Evolutionary conservation across 2,888 invertebrate genomes (phyloP), one percentile per base, ranked within the genome.

Genomic region (Athalia cordata): DNA sequence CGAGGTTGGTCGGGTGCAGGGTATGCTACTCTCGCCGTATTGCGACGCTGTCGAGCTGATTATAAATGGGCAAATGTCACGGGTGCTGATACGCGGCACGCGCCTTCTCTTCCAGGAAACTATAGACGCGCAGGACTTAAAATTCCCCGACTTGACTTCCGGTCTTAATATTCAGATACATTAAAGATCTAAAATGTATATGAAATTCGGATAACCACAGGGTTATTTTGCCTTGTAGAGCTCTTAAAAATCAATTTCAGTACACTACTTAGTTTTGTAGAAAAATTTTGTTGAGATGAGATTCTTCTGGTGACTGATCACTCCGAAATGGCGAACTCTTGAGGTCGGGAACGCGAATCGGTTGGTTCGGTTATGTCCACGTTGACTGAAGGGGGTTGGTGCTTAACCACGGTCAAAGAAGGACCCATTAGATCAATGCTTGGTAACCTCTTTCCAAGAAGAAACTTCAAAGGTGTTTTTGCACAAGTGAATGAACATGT

Each of bases 401-500:
- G 81, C 81, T 85, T 84, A 82, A 77, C 83, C 84, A 78, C 78
- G 81, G 78, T 80, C 77, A 77, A 82, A 81, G 82, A 70, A 77
- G 81, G 80, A 80, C 80, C 82, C 82, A 82, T 84, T 85, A 82
- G 82, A 85, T 84, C 84, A 84, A 84, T 82, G 83, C 47, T 52
- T 2, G 76, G 64, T 62, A 72, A 78, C 76, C 77, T 66, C 78
- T 81, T 77, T 81, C 79, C 81, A 61, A 47, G 78, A 57, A 81
- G 81, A 80, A 84, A 82, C 82, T 84, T 84, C 84, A 85, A 84
- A 84, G 85, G 81, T 74, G 80, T 81, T 83, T 82, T 81, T 83
- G 81, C 78, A 52, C 64, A 66, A 55, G 77, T 57, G 66, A 77
- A 67, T 67, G 57, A 66, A n/a, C 55, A 52, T 50, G 50, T 50